Percentiles rank a stretch among this genome's conserved stretches.
Evolutionary conservation across 2,113 vertebrate species (phyloP).

Genomic region (Pholis gunnellus): DNA sequence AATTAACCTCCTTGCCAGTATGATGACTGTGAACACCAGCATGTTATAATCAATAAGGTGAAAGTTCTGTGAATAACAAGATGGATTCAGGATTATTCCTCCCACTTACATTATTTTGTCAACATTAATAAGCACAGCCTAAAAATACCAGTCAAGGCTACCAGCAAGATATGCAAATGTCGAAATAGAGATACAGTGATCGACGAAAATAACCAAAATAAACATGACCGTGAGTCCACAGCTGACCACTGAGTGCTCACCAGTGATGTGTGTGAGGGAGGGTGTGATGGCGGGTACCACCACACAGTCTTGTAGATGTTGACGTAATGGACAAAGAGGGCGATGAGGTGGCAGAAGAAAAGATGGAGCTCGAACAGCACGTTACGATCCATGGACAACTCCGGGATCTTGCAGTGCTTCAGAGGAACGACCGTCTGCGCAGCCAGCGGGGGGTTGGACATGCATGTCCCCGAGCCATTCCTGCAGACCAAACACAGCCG

Average conservation of each 20-base stretch:
- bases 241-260: constrained; percentile 80
- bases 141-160: background rate
- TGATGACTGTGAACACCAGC: constrained; percentile 94
- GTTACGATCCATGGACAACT: constrained; percentile 92
- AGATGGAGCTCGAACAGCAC: constrained; percentile 96
- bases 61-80: constrained; percentile 89
- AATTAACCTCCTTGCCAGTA: constrained; percentile 94
- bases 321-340: constrained; percentile 98
- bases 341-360: constrained; percentile 96
- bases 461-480: constrained; percentile 92
- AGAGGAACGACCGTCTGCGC: constrained; percentile 94
- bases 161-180: background rate
- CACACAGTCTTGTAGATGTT: constrained; percentile 99
- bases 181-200: background rate
- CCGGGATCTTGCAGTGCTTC: constrained; percentile 96
- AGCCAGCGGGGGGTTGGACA: constrained; percentile 95
- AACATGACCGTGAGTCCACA: background rate
- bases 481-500: constrained; percentile 69
- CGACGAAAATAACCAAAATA: background rate
- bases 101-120: background rate
- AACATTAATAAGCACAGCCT: background rate
- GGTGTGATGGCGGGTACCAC: constrained; percentile 97
- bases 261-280: constrained; percentile 95
- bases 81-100: constrained; percentile 11
- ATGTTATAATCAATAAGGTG: constrained; percentile 99